Evolutionary conservation across 1,140 invertebrate genomes (phyloP), one percentile per base, ranked within the genome.

Genomic region (Calycopis cecrops): DNA sequence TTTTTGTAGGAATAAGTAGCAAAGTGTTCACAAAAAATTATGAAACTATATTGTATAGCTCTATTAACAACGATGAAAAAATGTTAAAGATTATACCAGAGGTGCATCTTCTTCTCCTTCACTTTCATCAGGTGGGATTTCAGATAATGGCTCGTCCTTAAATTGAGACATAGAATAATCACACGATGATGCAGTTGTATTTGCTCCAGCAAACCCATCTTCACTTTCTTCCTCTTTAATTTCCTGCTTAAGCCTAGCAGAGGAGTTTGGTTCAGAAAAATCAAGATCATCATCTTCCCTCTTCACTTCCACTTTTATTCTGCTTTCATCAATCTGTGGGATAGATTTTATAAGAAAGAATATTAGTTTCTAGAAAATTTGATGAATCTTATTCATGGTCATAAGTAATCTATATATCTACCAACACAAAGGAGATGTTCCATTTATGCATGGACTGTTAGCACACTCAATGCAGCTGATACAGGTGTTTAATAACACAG

Each of bases 41-140:
- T n/a, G n/a, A 47, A 16, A 9, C n/a, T 47, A 47, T 47, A 7
- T 3, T 17, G 16, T 10, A 16, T 14, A 16, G 42, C 3, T 28
- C 10, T 12, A 33, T 1, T 44, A 14, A 8, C 9, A 42, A n/a
- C 11, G 4, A 38, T 17, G 21, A 35, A 38, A 28, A 21, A 37
- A 21, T 18, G 35, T 16, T 40, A 52, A 40, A 51, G 35, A 48
- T 48, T 4, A 52, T 71, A 87, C 84, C 69, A 78, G 54, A 59
- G 95, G 95, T 47, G 92, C 77, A 86, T 96, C 94, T 81, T 96
- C 94, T 63, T 95, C 65, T 48, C 44, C 59, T 9, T 55, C 64
- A 65, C 90, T 91, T 52, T 90, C 89, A 70, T 75, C 88, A 70
- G 59, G 77, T 60, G 61, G 89, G 70, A 73, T 57, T 65, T 86